Conservation (phyloP, 2,797 vertebrate species). For the Siniperca undulata region DNA sequence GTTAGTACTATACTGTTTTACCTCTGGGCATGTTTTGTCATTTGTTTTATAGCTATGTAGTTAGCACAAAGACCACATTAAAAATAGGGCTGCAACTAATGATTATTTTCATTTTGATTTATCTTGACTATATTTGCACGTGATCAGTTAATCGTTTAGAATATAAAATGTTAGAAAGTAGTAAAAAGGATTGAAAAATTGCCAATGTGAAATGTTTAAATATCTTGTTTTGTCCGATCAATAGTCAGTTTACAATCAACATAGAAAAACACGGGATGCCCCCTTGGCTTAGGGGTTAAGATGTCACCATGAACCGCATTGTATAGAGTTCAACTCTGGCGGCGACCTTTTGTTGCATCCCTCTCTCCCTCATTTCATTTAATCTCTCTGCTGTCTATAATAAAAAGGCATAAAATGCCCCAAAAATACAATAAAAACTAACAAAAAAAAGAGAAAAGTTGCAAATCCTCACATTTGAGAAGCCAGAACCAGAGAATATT, state of each 20-base stretch:
- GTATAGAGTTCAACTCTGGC: neutral
- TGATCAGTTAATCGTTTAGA: neutral
- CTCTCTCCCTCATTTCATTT: neutral
- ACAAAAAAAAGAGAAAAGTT: too few relatives aligned
- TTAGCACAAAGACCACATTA: neutral
- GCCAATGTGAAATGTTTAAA: neutral
- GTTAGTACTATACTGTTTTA: neutral
- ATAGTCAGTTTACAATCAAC: neutral
- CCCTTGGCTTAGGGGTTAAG: neutral
- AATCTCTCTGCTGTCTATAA: neutral
- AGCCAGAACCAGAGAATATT: neutral
- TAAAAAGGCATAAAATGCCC: neutral
- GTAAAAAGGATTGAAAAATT: neutral
- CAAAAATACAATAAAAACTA: too few relatives aligned
- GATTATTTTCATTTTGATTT: neutral
- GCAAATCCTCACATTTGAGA: neutral
- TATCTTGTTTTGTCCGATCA: neutral
- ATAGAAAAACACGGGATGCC: neutral
- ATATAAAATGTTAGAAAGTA: neutral
- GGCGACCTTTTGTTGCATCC: neutral
- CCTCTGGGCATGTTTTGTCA: neutral
- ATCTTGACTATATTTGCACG: neutral
- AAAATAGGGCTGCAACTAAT: neutral
- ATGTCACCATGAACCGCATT: too few relatives aligned
- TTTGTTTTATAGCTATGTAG: neutral